phyloP scores from a whole-genome alignment of 2,797 vertebrate species.

The Rhyacichthys aspro region DNA sequence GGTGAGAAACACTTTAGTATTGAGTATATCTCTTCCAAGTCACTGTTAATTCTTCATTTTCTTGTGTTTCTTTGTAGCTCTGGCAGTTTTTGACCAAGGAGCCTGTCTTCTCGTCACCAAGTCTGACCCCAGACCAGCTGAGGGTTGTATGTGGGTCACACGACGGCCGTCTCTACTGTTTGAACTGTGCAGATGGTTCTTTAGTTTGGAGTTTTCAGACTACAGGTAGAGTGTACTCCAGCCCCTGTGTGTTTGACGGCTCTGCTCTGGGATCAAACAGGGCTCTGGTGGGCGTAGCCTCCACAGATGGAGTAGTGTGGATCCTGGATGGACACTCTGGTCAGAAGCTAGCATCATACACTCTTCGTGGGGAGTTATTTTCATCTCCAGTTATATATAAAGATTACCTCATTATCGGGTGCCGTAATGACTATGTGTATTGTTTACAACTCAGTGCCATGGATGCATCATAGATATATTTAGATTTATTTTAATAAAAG shows the following conservation, averaged over 20 bases:
- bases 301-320: constrained; percentile 92
- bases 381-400: constrained; percentile 89
- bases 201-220: constrained; percentile 89
- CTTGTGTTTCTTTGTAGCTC: constrained; percentile 72
- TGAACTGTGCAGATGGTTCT: constrained; percentile 79
- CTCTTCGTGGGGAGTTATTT: constrained; percentile 90
- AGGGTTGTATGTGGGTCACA: constrained; percentile 91
- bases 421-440: constrained; percentile 93
- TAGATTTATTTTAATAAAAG: constrained; percentile 26
- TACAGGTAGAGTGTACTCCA: constrained; percentile 86
- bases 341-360: constrained; percentile 56
- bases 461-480: constrained; percentile 7
- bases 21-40: background rate
- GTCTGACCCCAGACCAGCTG: constrained; percentile 72
- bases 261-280: constrained; percentile 50
- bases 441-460: constrained; percentile 85
- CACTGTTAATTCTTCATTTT: background rate
- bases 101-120: constrained; percentile 93
- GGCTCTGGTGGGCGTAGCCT: constrained; percentile 81
- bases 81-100: constrained; percentile 88
- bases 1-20: constrained; percentile 74
- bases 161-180: constrained; percentile 87
- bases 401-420: constrained; percentile 86
- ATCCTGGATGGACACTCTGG: constrained; percentile 85
- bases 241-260: constrained; percentile 84